A percentile compares a stretch with the other conserved stretches of the same genome.
These are phyloP conservation scores for Phenganax stokvisi DNA, from an alignment of 92 coral and sea anemone species.

Conservation along the genomic window DNA sequence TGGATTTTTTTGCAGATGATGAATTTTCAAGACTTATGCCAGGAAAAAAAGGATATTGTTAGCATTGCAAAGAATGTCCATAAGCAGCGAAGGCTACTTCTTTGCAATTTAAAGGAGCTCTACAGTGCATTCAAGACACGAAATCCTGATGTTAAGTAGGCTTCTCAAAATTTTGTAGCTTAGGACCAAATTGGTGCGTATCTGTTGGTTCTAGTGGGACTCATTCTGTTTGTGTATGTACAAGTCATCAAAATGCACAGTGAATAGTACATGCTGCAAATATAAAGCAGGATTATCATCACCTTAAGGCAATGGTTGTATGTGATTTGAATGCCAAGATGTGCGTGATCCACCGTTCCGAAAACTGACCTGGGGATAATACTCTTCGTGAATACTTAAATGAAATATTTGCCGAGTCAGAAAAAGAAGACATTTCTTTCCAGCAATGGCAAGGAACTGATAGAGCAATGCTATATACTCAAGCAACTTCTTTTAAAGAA, in stretches of 20 bases:
- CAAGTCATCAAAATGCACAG: conserved; percentile 35
- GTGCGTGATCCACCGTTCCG: not conserved
- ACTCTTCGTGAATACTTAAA: conserved; percentile 5
- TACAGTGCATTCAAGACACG: conserved; percentile 15
- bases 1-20: conserved; percentile 1
- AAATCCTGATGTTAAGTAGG: conserved; percentile 33
- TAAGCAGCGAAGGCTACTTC: conserved; percentile 35
- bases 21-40: not conserved
- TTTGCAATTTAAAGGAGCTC: conserved; percentile 33
- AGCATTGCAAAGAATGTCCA: conserved; percentile 32
- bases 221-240: conserved; percentile 43
- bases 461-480: conserved; percentile 15
- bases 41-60: conserved; percentile 5
- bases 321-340: conserved; percentile 1
- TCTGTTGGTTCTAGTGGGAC: conserved; percentile 26
- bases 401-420: not conserved
- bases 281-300: conserved; percentile 29
- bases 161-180: conserved; percentile 37
- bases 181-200: conserved; percentile 33
- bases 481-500: conserved; percentile 13
- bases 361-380: not conserved
- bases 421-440: not conserved
- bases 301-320: conserved; percentile 1
- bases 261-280: conserved; percentile 20
- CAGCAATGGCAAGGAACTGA: conserved; percentile 6